Evolutionary conservation across 1,140 invertebrate genomes (phyloP), one percentile per base, ranked within the genome.

Genomic region (Drosophila pectinifera): DNA sequence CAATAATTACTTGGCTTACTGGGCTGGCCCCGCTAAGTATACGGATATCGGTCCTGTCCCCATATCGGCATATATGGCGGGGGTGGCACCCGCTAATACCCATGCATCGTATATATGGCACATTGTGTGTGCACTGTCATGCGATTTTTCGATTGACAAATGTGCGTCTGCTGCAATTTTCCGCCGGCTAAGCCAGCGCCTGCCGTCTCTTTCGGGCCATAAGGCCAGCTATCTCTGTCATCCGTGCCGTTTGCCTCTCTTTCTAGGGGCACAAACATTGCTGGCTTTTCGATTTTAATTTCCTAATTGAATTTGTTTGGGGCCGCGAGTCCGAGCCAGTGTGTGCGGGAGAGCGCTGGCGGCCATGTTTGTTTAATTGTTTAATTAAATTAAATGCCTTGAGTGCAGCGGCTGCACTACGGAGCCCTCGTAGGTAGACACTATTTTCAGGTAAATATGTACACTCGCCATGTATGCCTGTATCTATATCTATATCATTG

Each of bases 251-350:
- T 18, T 36, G n/a, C 24, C 58, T 39, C 43, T 73, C 31, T 64
- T 38, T 48, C n/a, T 39, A 34, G 46, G 48, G 43, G 45, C 18
- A 31, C 42, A 70, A 68, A 68, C 63, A 55, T 58, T 18, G 65
- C 31, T 45, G n/a, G 38, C 36, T 36, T 59, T 62, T 56, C 67
- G 53, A 64, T 74, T 80, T 80, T 82, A 77, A 77, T 78, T 78
- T 76, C 80, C 67, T 89, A 89, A 89, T 89, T 89, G 84, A 89
- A 89, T 89, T 89, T 89, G 80, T 89, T 89, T 84, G 61, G 31
- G 43, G 43, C 49, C 38, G 4, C 26, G 26, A 26, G 5, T 48
- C 43, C 34, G 26, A 5, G 41, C 38, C 31, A 31, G 18, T 56
- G 24, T 62, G 22, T 56, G 45, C 34, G 31, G 56, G 59, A 56